Base-by-base conservation (phyloP, 2,888 invertebrate species). In the Timandra comae region DNA sequence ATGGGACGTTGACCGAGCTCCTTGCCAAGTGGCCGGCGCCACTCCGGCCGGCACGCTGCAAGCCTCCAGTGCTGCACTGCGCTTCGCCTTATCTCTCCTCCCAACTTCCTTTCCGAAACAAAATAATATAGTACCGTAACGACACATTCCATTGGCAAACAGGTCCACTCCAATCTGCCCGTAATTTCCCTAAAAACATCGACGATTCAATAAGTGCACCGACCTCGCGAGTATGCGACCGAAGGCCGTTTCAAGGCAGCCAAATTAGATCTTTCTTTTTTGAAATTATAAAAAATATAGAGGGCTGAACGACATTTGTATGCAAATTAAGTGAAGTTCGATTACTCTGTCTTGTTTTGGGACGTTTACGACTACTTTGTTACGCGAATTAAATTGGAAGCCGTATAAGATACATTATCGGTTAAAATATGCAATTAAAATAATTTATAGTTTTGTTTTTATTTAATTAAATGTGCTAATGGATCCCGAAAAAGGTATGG, bases 1-100 rank as follows among this genome's bases (percentile, higher is more conserved):
- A 63, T 64, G 64, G 82, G 68, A 82, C 80, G 70, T 70, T 84
- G 84, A 84, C 82, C 82, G 82, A 75, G 64, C 52, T 62, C 63
- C 52, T 56, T 84, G 85, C 85, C 85, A 85, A 84, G 73, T 72
- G 59, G 65, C 71, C 71, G 85, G 84, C 85, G 85, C 85, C 84
- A 56, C 56, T 65, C 63, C 69, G 77, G 48, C 77, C 75, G 79
- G 75, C 80, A 79, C 80, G 79, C 58, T 74, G 75, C 73, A 75
- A 76, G 65, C 69, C 56, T 35, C 52, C 56, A 63, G 53, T 74
- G 72, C 67, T 82, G 82, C 84, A 84, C 65, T 84, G 81, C 80
- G 81, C 71, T 69, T 63, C 46, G 62, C 66, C 70, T 75, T 72
- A 67, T 71, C 70, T 24, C 8, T n/a, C 8, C 22, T 22, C 24